Evolutionary conservation across 2,888 invertebrate genomes (phyloP).

Genomic region (Cosmopolites sordidus): DNA sequence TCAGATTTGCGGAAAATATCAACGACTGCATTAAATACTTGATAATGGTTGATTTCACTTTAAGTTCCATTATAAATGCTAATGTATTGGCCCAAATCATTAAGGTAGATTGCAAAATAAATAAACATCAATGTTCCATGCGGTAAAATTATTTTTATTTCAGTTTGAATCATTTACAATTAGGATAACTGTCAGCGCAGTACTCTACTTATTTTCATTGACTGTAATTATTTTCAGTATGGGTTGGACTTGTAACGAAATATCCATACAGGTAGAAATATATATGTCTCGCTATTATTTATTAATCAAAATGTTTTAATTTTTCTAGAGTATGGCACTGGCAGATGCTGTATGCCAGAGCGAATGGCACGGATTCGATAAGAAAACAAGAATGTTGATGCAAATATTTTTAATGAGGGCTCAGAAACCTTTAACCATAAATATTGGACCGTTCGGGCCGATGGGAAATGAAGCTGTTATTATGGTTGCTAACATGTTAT

Average conservation of each 20-base stretch:
- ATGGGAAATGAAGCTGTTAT: background rate
- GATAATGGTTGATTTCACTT: background rate
- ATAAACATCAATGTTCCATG: no score
- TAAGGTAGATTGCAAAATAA: constrained; percentile 2
- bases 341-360: background rate
- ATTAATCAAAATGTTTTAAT: no score
- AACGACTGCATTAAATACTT: background rate
- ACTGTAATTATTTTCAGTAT: background rate
- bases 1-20: background rate
- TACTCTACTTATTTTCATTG: no score
- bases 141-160: no score
- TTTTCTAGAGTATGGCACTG: background rate
- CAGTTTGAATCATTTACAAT: no score
- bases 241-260: background rate
- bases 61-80: constrained; percentile 1
- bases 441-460: background rate
- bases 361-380: background rate
- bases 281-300: no score
- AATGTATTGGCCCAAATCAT: background rate
- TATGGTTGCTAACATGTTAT: no score
- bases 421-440: background rate
- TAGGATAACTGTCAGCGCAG: no score
- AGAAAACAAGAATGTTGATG: background rate
- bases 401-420: background rate
- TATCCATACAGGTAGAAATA: background rate